Percentiles rank a stretch among this genome's conserved stretches.
Conservation (phyloP, 2,797 vertebrate species). For the Enteromius afrohamiltoni region DNA sequence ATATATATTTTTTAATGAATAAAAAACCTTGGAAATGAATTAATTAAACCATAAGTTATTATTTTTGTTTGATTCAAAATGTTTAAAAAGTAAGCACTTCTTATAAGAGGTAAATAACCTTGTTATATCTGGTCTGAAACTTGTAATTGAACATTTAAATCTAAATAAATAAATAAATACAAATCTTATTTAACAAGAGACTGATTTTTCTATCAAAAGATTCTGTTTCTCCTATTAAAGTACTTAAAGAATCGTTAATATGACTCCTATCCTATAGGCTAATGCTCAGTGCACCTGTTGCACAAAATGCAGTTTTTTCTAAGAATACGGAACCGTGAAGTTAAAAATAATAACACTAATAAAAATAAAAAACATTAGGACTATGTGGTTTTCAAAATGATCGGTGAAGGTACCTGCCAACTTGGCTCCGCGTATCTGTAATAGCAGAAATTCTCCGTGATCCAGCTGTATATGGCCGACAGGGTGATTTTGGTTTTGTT, state of each 20-base stretch:
- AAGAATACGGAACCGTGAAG: background rate
- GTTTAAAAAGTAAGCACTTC: background rate
- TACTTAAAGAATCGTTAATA: background rate
- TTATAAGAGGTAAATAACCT: background rate
- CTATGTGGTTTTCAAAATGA: background rate
- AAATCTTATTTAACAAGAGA: background rate
- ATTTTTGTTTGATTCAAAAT: background rate
- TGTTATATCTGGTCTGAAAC: background rate
- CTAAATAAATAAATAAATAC: too few species aligned
- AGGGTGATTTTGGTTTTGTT: slow-evolving; percentile 85
- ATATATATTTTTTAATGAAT: background rate
- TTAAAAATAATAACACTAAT: slow-evolving; percentile 45
- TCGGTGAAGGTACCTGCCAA: slow-evolving; percentile 82
- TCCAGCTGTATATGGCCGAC: slow-evolving; percentile 89
- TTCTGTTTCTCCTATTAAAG: background rate
- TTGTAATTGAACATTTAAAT: background rate
- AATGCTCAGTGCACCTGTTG: slow-evolving; percentile 5
- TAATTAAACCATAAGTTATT: background rate
- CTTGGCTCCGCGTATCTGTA: slow-evolving; percentile 88
- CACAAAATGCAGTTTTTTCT: background rate
- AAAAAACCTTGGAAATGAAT: background rate
- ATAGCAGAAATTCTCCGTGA: slow-evolving; percentile 88
- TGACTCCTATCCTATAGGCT: background rate
- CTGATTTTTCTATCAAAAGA: background rate
- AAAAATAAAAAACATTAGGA: background rate